Evolutionary conservation across 1,140 invertebrate genomes (phyloP).

Genomic region (Caerostris darwini): DNA sequence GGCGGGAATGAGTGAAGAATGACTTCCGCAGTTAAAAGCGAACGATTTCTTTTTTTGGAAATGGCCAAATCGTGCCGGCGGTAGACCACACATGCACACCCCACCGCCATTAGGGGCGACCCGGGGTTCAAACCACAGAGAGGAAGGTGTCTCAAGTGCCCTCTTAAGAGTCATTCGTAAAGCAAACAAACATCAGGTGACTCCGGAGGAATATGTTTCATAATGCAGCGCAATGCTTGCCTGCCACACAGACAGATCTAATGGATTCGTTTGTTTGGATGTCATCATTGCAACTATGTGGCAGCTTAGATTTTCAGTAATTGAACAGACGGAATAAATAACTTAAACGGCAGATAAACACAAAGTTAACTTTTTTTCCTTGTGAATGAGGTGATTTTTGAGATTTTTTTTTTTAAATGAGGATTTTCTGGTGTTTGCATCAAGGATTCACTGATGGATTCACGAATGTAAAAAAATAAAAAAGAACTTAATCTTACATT

Average conservation of each 20-base stretch:
- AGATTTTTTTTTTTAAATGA: no score
- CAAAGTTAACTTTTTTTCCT: no score
- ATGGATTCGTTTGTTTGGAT: not conserved
- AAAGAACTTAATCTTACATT: no score
- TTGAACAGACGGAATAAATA: no score
- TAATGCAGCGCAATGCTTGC: not conserved
- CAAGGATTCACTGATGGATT: no score
- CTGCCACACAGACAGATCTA: not conserved
- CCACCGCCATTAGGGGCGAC: conserved; percentile 53
- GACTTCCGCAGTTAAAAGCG: conserved; percentile 6
- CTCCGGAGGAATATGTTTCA: conserved; percentile 7
- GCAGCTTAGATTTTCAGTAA: no score
- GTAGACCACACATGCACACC: conserved; percentile 47
- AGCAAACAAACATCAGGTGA: conserved; percentile 27
- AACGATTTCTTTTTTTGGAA: not conserved
- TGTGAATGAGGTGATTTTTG: no score
- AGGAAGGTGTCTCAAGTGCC: conserved; percentile 36
- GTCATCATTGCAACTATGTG: not conserved
- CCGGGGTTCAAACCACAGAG: conserved; percentile 36
- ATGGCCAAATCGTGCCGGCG: conserved; percentile 24
- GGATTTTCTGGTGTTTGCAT: no score
- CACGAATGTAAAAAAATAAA: no score
- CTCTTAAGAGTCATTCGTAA: conserved; percentile 4
- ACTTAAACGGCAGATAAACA: no score
- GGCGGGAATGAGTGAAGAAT: not conserved